A percentile compares a stretch with the other conserved stretches of the same genome.
phyloP scores from a whole-genome alignment of 1,140 invertebrate species.

The Episyrphus balteatus region DNA sequence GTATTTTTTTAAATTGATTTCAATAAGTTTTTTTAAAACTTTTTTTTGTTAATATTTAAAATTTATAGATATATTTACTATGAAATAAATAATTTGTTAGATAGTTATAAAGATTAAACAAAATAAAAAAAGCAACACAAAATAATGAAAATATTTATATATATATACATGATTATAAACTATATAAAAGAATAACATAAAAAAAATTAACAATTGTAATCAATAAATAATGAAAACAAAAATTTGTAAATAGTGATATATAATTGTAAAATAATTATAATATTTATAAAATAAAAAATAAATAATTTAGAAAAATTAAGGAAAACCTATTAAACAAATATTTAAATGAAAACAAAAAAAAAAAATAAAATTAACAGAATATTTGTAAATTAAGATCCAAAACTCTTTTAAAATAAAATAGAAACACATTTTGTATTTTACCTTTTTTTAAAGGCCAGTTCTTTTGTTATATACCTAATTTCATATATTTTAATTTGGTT shows the following conservation, averaged over 20 bases:
- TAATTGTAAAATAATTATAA: constrained; percentile 10
- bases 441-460: too few relatives aligned
- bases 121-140: constrained; percentile 4
- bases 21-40: constrained; percentile 2
- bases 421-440: too few relatives aligned
- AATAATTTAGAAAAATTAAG: background rate
- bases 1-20: background rate
- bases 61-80: constrained; percentile 3
- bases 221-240: background rate
- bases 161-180: background rate
- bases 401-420: too few relatives aligned
- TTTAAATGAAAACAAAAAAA: constrained; percentile 4
- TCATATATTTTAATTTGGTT: too few relatives aligned
- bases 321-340: background rate
- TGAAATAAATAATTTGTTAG: background rate
- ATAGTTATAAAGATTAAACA: background rate
- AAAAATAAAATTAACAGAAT: constrained; percentile 14
- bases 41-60: constrained; percentile 12
- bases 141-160: background rate
- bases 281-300: constrained; percentile 6
- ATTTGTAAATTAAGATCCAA: constrained; percentile 7
- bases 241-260: background rate
- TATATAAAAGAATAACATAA: constrained; percentile 6
- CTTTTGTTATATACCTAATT: too few relatives aligned
- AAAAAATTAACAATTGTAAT: background rate